Percentiles rank a stretch among this genome's conserved stretches.
Evolutionary conservation across 2,888 invertebrate genomes (phyloP).

Genomic region (Entomobrya proxima): DNA sequence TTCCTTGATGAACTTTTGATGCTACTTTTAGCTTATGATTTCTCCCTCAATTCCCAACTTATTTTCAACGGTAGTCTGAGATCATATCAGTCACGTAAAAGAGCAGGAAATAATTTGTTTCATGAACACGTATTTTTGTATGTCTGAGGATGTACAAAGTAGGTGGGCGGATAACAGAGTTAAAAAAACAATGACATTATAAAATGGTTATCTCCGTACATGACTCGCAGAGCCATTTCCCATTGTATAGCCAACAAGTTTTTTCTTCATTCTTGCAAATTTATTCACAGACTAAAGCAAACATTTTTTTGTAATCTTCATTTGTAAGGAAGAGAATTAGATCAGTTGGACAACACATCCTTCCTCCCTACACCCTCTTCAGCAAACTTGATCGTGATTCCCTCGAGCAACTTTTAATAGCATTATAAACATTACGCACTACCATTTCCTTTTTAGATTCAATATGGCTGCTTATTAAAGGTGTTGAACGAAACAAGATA

Average conservation of each 20-base stretch:
- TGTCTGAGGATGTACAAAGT: not conserved
- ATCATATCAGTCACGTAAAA: not conserved
- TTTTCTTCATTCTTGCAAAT: not conserved
- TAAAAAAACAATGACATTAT: constrained; percentile 21
- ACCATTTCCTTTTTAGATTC: not conserved
- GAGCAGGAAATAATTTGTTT: constrained; percentile 54
- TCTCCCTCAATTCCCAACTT: not conserved
- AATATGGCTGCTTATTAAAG: not conserved
- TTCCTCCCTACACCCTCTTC: constrained; percentile 17
- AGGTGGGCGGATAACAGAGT: constrained; percentile 38
- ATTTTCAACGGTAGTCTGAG: not conserved
- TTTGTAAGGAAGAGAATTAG: constrained; percentile 57
- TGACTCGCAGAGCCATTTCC: not conserved
- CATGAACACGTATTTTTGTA: constrained; percentile 16
- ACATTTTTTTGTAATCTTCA: not conserved
- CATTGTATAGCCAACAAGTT: not conserved
- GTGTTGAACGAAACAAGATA: not conserved
- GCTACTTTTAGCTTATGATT: too few species aligned
- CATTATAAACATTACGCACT: constrained; percentile 31
- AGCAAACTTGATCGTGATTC: constrained; percentile 43
- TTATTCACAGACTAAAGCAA: constrained; percentile 28
- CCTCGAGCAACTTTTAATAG: constrained; percentile 40
- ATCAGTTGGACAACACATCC: constrained; percentile 64
- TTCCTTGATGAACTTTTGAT: too few species aligned
- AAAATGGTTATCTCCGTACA: not conserved